Base-by-base conservation (phyloP, 2,888 invertebrate species). In the Melolontha melolontha region DNA sequence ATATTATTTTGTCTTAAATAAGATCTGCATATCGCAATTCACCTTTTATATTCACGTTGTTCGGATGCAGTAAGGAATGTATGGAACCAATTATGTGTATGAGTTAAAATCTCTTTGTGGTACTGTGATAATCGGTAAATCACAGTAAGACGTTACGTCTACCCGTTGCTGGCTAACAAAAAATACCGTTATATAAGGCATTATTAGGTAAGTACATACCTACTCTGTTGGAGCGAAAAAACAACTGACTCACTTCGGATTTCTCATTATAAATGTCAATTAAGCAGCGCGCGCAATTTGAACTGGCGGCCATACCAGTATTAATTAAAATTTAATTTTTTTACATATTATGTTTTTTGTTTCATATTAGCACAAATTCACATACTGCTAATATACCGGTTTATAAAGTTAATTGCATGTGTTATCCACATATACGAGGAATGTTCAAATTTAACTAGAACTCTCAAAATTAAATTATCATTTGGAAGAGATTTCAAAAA, bases 211-310 rank as follows among this genome's bases (percentile, higher is more conserved):
- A 52, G 54, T 64, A 29, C 2, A 1, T 6, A n/a, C 50, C 50
- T 62, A 62, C 47, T 62, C 17, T 29, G 59, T 34, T n/a, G 57
- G 44, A n/a, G 57, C 11, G 17, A 50, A 50, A 11, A 64, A 64
- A 64, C 64, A 64, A 64, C 64, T 54, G 64, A 64, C 44, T 64
- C 64, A 52, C 54, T 64, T 64, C 39, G 64, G n/a, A 10, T 64
- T 64, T 64, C 64, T 54, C 52, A 54, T 64, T 54, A 59, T 40
- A 66, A 49, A 57, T 59, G 66, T 66, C 66, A 66, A 66, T 66
- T 66, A 66, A 29, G 47, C 55, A 40, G 34, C 49, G 11, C 51
- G 40, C 40, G 66, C 59, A 66, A 29, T 40, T 66, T 42, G 52
- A 54, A 52, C 64, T 8, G 7, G 1, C 41, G 50, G 50, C 6